Conservation (phyloP, 2,797 vertebrate species). For the Lithobates pipiens region DNA sequence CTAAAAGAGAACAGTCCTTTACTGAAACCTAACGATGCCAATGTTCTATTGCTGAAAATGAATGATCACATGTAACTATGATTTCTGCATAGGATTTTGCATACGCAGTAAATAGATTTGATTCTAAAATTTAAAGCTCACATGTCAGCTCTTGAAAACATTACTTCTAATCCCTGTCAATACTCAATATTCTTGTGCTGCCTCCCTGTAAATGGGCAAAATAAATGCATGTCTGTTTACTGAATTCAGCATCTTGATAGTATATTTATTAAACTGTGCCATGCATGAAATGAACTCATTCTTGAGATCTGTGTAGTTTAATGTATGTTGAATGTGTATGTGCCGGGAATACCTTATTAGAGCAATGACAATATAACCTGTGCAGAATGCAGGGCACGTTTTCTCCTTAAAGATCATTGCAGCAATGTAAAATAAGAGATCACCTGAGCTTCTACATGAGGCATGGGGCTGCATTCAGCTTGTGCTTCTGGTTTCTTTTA, state of each 20-base stretch:
- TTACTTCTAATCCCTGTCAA: neutral
- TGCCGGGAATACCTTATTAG: neutral
- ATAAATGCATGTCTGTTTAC: constrained; percentile 5
- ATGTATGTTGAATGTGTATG: constrained; percentile 6
- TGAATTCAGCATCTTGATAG: neutral
- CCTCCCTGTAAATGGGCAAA: neutral
- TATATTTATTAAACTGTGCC: constrained; percentile 15
- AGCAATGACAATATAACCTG: neutral
- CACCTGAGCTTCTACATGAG: neutral
- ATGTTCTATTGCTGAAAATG: no score
- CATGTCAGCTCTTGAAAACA: neutral
- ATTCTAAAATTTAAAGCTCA: neutral
- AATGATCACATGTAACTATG: neutral
- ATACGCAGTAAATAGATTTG: neutral
- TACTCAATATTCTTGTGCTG: neutral
- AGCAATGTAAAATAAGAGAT: neutral
- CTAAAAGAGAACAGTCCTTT: no score
- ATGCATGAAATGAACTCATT: constrained; percentile 13
- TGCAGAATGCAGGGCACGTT: neutral
- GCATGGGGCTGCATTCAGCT: neutral
- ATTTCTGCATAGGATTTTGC: neutral
- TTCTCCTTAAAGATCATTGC: neutral
- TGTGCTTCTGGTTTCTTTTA: neutral
- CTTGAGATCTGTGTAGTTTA: neutral
- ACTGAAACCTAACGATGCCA: no score